phyloP scores from a whole-genome alignment of 2,113 vertebrate genomes.

The Melozone crissalis region DNA sequence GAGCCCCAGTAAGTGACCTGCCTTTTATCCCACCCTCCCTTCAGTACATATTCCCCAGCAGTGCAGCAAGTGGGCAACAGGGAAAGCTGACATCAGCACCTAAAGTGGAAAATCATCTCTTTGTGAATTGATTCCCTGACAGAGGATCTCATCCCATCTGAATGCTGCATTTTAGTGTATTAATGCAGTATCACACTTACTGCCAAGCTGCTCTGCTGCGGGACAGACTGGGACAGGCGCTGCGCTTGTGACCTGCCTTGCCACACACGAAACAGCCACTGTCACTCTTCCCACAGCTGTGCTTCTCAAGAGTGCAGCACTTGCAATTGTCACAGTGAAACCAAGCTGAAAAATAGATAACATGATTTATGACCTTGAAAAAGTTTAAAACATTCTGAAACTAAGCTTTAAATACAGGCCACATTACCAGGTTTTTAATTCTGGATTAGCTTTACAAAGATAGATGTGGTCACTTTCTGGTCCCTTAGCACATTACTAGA shows the following conservation, averaged over 20 bases:
- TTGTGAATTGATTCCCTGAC: background rate
- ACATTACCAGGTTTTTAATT: background rate
- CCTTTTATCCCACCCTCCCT: background rate
- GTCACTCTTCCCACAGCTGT: conserved; percentile 71
- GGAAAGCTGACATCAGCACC: background rate
- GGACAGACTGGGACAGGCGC: conserved; percentile 74
- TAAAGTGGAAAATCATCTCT: background rate
- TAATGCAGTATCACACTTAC: conserved; percentile 51
- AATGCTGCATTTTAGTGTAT: background rate
- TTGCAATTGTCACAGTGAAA: conserved; percentile 83
- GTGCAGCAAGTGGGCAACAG: background rate
- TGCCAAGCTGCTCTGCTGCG: background rate
- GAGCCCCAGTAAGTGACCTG: background rate
- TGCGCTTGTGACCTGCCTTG: conserved; percentile 83
- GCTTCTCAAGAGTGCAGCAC: conserved; percentile 81
- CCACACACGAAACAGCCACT: conserved; percentile 87
- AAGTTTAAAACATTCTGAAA: background rate
- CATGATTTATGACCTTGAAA: background rate
- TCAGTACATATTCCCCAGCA: background rate
- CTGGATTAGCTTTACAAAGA: background rate
- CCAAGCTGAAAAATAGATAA: conserved; percentile 82
- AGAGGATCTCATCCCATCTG: background rate
- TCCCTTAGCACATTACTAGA: background rate
- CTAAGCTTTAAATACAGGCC: background rate
- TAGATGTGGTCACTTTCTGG: background rate